These are phyloP conservation scores for Trichosurus vulpecula DNA, from an alignment of 2,797 vertebrate species.

Conservation along the genomic window DNA sequence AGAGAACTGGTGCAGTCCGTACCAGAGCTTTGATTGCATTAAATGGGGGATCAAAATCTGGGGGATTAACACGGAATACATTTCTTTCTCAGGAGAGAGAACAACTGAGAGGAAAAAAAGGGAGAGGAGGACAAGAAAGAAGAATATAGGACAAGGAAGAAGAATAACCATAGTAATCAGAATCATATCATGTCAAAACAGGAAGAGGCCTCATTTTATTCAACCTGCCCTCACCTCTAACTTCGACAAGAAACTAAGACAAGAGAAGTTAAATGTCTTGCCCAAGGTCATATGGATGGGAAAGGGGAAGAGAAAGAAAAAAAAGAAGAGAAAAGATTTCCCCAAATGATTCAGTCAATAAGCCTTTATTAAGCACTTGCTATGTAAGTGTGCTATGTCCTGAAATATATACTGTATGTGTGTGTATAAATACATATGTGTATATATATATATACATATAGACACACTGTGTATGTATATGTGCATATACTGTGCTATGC, in stretches of 20 bases:
- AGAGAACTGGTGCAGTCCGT: background rate
- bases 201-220: background rate
- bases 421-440: too few species aligned
- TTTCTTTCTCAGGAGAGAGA: background rate
- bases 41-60: background rate
- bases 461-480: background rate
- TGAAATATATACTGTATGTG: background rate
- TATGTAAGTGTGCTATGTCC: background rate
- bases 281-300: background rate
- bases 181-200: background rate
- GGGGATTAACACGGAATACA: background rate
- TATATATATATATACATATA: background rate
- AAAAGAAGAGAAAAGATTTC: background rate
- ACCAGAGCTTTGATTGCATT: background rate
- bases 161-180: background rate
- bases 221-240: background rate
- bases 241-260: background rate
- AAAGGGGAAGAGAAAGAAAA: background rate
- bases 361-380: background rate
- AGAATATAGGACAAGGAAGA: background rate
- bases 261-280: background rate
- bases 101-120: background rate
- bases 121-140: background rate
- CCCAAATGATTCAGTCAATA: background rate
- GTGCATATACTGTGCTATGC: background rate